Evolutionary conservation across 2,113 vertebrate species (phyloP).

Genomic region (Phyllopteryx taeniolatus): DNA sequence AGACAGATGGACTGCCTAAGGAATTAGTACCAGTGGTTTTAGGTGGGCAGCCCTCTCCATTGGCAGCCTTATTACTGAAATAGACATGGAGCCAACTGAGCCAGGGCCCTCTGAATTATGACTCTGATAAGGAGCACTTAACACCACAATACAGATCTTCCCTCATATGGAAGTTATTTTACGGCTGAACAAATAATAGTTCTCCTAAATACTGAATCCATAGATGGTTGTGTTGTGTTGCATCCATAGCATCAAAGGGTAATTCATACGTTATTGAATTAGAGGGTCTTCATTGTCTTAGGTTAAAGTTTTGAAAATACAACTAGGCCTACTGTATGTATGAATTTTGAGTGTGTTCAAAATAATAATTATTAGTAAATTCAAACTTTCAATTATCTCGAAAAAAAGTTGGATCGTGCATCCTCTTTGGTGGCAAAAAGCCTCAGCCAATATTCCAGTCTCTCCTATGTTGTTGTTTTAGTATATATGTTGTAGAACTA

Average conservation of each 20-base stretch:
- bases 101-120: slow-evolving; percentile 1
- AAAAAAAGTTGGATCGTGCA: too few relatives aligned
- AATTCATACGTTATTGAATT: neutral
- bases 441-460: too few relatives aligned
- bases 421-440: too few relatives aligned
- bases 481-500: too few relatives aligned
- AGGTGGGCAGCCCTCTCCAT: slow-evolving; percentile 29
- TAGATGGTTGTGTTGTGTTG: neutral
- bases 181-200: neutral
- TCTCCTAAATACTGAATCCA: neutral
- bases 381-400: too few relatives aligned
- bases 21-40: slow-evolving; percentile 65
- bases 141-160: neutral
- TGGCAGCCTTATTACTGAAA: slow-evolving; percentile 19
- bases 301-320: neutral
- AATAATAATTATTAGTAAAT: too few relatives aligned
- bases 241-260: neutral
- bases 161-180: neutral
- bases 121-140: neutral
- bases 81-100: slow-evolving; percentile 8
- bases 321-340: too few relatives aligned
- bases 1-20: slow-evolving; percentile 64
- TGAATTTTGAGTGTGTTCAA: too few relatives aligned
- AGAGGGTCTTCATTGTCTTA: neutral
- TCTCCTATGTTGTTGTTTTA: too few relatives aligned